Evolutionary conservation across 2,113 vertebrate species (phyloP).

Genomic region (Micromys minutus): DNA sequence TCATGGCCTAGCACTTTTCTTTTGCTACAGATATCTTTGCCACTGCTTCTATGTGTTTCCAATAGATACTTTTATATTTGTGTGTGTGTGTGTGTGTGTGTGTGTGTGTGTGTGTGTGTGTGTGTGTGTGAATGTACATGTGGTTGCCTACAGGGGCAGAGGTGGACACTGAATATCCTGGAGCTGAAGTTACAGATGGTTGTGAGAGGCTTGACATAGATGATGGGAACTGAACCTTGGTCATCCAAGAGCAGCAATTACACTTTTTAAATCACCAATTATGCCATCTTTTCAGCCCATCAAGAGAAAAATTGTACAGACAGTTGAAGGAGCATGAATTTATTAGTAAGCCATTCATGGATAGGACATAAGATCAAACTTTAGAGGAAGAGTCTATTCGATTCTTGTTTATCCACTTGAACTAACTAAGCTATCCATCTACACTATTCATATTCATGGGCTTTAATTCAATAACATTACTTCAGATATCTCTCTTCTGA

Average conservation of each 20-base stretch:
- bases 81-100: too few species aligned
- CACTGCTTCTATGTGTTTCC: neutral
- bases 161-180: neutral
- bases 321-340: neutral
- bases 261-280: too few species aligned
- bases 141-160: neutral
- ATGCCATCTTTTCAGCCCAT: neutral
- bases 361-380: neutral
- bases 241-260: neutral
- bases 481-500: neutral
- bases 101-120: too few species aligned
- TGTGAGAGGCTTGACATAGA: neutral
- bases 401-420: conserved; percentile 1
- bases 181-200: neutral
- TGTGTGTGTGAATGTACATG: neutral
- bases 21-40: neutral
- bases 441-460: neutral
- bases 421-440: neutral
- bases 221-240: neutral
- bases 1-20: neutral
- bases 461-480: neutral
- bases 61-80: neutral
- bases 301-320: neutral
- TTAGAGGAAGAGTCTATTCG: conserved; percentile 1
- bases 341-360: neutral